Evolutionary conservation across 1,140 invertebrate species (phyloP), one percentile per base, ranked within the genome.

Genomic region (Carposina sasakii): DNA sequence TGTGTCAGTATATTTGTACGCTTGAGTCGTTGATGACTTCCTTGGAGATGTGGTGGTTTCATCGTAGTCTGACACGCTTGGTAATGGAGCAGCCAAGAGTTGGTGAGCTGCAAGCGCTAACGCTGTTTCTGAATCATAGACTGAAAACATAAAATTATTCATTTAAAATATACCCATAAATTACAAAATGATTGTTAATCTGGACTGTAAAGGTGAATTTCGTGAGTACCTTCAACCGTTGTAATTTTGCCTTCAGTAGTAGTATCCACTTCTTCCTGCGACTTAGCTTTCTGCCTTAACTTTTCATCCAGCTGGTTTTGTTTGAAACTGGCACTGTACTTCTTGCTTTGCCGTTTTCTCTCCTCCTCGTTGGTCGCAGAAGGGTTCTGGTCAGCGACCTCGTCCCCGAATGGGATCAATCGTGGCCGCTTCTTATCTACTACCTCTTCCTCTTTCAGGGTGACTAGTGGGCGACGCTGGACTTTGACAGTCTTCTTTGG

Each of bases 71-170:
- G 64, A 67, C 22, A 78, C 66, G 48, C 70, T 69, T 3, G 84
- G 84, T 36, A 84, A 52, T 1, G 84, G 84, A 4, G 84, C 84
- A 10, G 72, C 67, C 19, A 85, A 48, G 2, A 86, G 71, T 37
- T 85, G 75, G 61, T 85, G 81, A 4, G 81, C 76, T 2, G 79
- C 84, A 45, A 86, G 68, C 1, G 84, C 84, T 39, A 86, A 65
- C 3, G 81, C 81, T 10, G 81, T 82, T 66, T 85, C 84, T 19
- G 71, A 61, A 52, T 77, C 81, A 84, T n/a, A n/a, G n/a, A n/a
- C 69, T 12, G 54, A 57, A 28, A 52, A 45, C n/a, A n/a, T n/a
- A 48, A 42, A 58, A 51, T 49, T 44, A 31, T 31, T 45, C 12
- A 43, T 6, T 10, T 15, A n/a, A n/a, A n/a, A n/a, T n/a, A n/a